phyloP scores from a whole-genome alignment of 2,888 invertebrate species.

The Quadriops clusia region DNA sequence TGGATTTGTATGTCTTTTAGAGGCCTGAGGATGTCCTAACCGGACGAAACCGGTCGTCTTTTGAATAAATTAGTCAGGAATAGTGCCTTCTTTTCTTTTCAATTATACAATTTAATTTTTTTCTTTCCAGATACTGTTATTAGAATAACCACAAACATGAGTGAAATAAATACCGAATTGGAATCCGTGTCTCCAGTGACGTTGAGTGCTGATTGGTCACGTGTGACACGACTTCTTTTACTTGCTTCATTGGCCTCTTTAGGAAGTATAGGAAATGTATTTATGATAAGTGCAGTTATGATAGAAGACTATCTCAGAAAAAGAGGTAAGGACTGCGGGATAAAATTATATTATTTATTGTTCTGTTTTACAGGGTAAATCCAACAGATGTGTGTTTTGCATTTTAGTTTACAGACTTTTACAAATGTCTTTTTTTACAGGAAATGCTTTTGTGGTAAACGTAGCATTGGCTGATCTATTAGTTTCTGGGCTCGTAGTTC shows the following conservation, averaged over 20 bases:
- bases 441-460: constrained; percentile 58
- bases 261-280: constrained; percentile 63
- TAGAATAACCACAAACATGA: constrained; percentile 19
- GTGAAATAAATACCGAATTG: constrained; percentile 16
- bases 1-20: too few relatives aligned
- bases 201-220: constrained; percentile 54
- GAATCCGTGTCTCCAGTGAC: constrained; percentile 52
- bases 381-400: too few relatives aligned
- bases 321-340: constrained; percentile 48
- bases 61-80: too few relatives aligned
- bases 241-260: constrained; percentile 51
- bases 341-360: too few relatives aligned
- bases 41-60: too few relatives aligned
- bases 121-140: constrained; percentile 7
- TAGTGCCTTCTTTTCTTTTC: too few relatives aligned
- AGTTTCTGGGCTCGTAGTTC: constrained; percentile 56
- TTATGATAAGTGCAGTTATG: constrained; percentile 63
- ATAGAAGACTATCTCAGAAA: constrained; percentile 58
- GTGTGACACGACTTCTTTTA: constrained; percentile 51
- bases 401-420: too few relatives aligned
- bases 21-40: too few relatives aligned
- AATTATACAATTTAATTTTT: too few relatives aligned
- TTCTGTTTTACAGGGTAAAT: too few relatives aligned
- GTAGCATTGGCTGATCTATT: constrained; percentile 61
- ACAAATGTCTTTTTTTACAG: too few relatives aligned